These are phyloP conservation scores for Anastrepha obliqua DNA, from an alignment of 1,140 invertebrate genomes.

Conservation along the genomic window DNA sequence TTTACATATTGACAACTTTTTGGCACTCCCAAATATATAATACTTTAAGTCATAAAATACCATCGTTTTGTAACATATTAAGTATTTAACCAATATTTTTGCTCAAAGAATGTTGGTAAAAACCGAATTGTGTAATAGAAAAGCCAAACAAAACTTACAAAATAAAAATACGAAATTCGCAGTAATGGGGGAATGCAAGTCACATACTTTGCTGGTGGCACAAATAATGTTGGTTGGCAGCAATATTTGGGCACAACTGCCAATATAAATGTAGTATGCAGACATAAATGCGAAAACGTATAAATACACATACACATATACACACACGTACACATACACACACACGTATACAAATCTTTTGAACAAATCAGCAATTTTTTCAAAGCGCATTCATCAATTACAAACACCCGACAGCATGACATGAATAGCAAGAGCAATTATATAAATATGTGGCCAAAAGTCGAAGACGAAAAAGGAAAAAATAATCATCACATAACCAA, in stretches of 20 bases:
- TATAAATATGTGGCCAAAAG: neutral
- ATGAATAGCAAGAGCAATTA: constrained; percentile 15
- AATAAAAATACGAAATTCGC: neutral
- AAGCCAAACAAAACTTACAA: neutral
- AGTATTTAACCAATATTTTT: neutral
- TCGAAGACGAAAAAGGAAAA: neutral
- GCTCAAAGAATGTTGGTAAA: constrained; percentile 17
- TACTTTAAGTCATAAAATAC: too few species aligned
- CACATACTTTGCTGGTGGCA: constrained; percentile 32
- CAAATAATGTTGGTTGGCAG: neutral
- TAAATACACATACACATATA: neutral
- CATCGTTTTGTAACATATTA: neutral
- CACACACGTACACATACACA: neutral
- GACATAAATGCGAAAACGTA: neutral
- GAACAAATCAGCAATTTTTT: constrained; percentile 5
- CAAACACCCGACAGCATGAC: neutral
- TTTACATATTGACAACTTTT: too few species aligned
- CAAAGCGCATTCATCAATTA: neutral
- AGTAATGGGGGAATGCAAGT: neutral
- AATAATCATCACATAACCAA: neutral
- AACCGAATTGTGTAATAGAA: constrained; percentile 7
- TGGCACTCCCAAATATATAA: too few species aligned
- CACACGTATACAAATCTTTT: neutral
- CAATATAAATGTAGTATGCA: neutral
- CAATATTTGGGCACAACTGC: constrained; percentile 16